These are phyloP conservation scores for Stegana nigrithorax DNA, from an alignment of 2,888 invertebrate species.

Conservation along the genomic window DNA sequence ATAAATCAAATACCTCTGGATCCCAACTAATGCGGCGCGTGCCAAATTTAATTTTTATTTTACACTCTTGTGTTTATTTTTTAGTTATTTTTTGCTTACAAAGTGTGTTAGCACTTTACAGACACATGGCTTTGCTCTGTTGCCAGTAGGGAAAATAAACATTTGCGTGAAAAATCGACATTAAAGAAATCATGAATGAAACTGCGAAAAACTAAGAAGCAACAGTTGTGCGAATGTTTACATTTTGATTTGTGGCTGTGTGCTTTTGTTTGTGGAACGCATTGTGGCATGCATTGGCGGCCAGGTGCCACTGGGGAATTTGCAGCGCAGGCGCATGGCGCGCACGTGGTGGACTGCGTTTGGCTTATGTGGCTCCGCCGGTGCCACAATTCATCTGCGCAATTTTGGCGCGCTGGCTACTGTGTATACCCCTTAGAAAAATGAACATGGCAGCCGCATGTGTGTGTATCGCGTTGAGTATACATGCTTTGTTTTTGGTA, in stretches of 20 bases:
- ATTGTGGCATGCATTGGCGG: conserved; percentile 23
- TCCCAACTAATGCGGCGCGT: background rate
- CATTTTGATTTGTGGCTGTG: background rate
- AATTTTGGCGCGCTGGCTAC: conserved; percentile 17
- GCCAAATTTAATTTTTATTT: no score
- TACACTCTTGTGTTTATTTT: no score
- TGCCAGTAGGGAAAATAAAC: background rate
- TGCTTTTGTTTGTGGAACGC: conserved; percentile 1
- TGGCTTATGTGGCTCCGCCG: conserved; percentile 30
- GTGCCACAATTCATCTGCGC: conserved; percentile 41
- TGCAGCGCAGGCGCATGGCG: conserved; percentile 26
- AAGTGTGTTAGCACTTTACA: no score
- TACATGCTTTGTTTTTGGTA: background rate
- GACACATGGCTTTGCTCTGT: no score
- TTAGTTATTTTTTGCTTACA: no score
- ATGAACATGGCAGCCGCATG: background rate
- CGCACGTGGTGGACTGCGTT: conserved; percentile 48
- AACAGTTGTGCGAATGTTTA: conserved; percentile 34
- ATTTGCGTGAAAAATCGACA: background rate
- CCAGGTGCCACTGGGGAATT: background rate
- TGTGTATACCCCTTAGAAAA: background rate
- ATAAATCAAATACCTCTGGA: background rate
- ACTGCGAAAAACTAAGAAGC: conserved; percentile 11
- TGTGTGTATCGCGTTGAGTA: background rate
- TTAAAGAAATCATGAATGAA: background rate